Conservation (phyloP, 1,140 invertebrate species). For the Episyrphus balteatus region DNA sequence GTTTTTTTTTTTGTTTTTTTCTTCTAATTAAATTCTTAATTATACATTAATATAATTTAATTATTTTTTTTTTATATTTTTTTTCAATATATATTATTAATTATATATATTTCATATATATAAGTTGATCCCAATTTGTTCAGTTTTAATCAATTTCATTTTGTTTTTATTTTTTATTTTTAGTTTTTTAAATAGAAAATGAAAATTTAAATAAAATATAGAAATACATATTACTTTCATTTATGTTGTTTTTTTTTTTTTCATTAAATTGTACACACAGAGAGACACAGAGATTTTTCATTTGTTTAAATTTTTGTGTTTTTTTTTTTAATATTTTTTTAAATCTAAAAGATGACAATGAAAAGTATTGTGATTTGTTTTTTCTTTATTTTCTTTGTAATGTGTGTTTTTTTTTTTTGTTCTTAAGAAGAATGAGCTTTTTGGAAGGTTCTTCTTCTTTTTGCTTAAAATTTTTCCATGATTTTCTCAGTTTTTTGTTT, state of each 20-base stretch:
- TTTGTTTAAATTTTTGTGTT: constrained; percentile 10
- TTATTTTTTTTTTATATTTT: constrained; percentile 10
- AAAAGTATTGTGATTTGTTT: neutral
- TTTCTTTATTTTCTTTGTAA: constrained; percentile 1
- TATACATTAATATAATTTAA: constrained; percentile 7
- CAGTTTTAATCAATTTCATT: constrained; percentile 19
- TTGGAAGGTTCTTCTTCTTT: neutral
- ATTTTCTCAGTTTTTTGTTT: neutral
- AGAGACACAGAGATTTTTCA: neutral
- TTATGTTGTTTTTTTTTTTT: constrained; percentile 8
- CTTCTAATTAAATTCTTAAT: constrained; percentile 3
- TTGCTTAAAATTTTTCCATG: constrained; percentile 13
- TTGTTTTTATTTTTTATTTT: neutral
- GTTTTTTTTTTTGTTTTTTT: neutral
- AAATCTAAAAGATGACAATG: neutral
- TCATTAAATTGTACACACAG: constrained; percentile 10
- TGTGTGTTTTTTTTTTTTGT: constrained; percentile 5
- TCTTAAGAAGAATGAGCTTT: constrained; percentile 1
- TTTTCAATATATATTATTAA: constrained; percentile 25
- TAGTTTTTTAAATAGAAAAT: too few species aligned
- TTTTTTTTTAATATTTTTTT: constrained; percentile 8
- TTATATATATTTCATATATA: constrained; percentile 34
- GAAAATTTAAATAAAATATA: constrained; percentile 10
- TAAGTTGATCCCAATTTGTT: constrained; percentile 38
- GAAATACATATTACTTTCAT: neutral